Evolutionary conservation across 2,888 invertebrate species (phyloP).

Genomic region (Conomelus anceps): DNA sequence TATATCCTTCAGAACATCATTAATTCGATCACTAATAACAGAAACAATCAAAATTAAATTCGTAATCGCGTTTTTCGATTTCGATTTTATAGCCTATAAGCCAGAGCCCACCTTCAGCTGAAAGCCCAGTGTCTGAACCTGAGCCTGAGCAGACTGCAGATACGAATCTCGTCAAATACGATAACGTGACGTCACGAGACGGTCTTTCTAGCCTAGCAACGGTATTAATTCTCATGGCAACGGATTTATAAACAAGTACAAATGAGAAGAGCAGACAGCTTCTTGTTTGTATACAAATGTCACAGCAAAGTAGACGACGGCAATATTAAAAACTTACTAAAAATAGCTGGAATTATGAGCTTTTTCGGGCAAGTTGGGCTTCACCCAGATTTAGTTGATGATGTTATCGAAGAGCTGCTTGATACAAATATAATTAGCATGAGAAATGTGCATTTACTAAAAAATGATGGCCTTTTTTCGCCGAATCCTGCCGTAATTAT

Average conservation of each 20-base stretch:
- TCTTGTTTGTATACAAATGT: not conserved
- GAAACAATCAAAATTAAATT: not conserved
- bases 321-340: not conserved
- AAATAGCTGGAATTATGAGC: conserved; percentile 1
- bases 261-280: not conserved
- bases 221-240: not conserved
- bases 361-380: not conserved
- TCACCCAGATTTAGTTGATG: not conserved
- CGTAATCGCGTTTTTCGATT: not conserved
- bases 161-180: conserved; percentile 7
- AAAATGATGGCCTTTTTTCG: not conserved
- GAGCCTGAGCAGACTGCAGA: conserved; percentile 7
- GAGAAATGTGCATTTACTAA: not conserved
- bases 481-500: not conserved
- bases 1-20: not conserved
- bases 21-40: not conserved
- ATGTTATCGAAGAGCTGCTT: not conserved
- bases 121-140: not conserved
- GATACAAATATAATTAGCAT: not conserved
- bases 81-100: not conserved
- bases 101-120: conserved; percentile 1
- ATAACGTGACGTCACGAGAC: conserved; percentile 5
- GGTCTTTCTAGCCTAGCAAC: not conserved
- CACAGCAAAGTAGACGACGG: not conserved
- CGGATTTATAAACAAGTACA: not conserved